phyloP scores from a whole-genome alignment of 2,797 vertebrate species.

The Microctenopoma lineatum region DNA sequence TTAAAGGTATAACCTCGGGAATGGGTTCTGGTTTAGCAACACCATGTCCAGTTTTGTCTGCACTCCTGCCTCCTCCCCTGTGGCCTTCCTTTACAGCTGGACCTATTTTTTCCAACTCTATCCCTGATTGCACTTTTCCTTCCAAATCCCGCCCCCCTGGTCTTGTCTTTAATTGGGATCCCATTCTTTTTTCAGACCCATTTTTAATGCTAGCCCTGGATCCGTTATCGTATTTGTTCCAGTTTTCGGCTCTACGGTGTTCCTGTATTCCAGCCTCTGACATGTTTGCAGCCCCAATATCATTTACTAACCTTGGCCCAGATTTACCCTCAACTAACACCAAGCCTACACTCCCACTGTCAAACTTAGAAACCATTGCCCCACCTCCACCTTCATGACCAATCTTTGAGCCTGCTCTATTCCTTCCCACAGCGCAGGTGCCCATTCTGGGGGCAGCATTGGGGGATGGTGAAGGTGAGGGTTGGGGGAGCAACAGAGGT shows the following conservation, averaged over 20 bases:
- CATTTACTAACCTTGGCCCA: constrained; percentile 54
- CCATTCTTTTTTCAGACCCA: constrained; percentile 59
- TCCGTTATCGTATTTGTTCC: constrained; percentile 68
- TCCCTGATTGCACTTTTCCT: constrained; percentile 68
- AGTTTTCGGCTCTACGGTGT: constrained; percentile 53
- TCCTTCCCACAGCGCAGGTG: constrained; percentile 72
- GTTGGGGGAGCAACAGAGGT: constrained; percentile 77
- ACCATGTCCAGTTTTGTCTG: constrained; percentile 41
- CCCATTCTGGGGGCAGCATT: constrained; percentile 77
- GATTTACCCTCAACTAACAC: constrained; percentile 69
- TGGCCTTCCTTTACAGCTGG: constrained; percentile 47
- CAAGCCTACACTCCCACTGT: constrained; percentile 59
- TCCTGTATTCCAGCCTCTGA: constrained; percentile 68
- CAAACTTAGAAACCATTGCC: constrained; percentile 53
- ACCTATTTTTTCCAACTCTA: constrained; percentile 48
- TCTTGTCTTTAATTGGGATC: constrained; percentile 71
- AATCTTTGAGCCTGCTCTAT: constrained; percentile 72
- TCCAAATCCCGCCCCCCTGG: constrained; percentile 66
- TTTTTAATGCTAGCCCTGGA: constrained; percentile 59
- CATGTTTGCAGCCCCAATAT: constrained; percentile 41
- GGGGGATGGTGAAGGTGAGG: constrained; percentile 74
- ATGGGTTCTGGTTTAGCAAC: constrained; percentile 43
- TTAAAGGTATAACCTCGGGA: constrained; percentile 26
- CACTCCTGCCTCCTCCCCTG: constrained; percentile 37
- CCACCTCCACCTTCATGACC: constrained; percentile 61